Evolutionary conservation across 2,113 vertebrate genomes (phyloP), one percentile per base, ranked within the genome.

Genomic region (Clinocottus analis): DNA sequence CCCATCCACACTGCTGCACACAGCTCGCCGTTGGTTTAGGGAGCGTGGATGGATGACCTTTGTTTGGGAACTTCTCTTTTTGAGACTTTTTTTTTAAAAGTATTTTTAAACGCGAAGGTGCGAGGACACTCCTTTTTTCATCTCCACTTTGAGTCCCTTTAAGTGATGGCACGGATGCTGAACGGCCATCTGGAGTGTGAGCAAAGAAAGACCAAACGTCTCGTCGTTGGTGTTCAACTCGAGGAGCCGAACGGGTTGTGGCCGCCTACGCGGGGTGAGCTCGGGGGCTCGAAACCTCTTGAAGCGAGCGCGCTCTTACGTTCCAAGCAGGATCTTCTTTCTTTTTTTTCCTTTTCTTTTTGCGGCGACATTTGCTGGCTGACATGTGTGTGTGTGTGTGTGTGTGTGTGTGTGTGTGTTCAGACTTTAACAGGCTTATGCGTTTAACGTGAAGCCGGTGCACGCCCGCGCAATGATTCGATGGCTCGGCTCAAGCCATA

Each of bases 241-340:
- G 56, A 51, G 64, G 21, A 59, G 31, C 29, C 17, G 10, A 7
- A 63, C 25, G 16, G 21, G 8, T 9, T 14, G 68, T 14, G 7
- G n/a, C 25, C 17, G 31, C 73, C 49, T 64, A 17, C 29, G 9
- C 17, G 41, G 79, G 65, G 41, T 68, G 59, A 81, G 56, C 23
- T 4, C 3, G 9, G 43, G 43, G 58, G 55, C 29, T 25, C 3
- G 16, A 7, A 78, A 35, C 25, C 21, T 71, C 43, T 43, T 25
- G 17, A 25, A 70, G 61, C 60, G 75, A 74, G 77, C 77, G 63
- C 49, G n/a, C n/a, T n/a, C n/a, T n/a, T n/a, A n/a, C n/a, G n/a
- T n/a, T n/a, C n/a, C n/a, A n/a, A n/a, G n/a, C n/a, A n/a, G 88
- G 80, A 88, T 88, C 79, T 72, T 65, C 39, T 77, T 72, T 73